Base-by-base conservation (phyloP, 53 echinoderm and acorn worm species). In the Actinopyga echinites region DNA sequence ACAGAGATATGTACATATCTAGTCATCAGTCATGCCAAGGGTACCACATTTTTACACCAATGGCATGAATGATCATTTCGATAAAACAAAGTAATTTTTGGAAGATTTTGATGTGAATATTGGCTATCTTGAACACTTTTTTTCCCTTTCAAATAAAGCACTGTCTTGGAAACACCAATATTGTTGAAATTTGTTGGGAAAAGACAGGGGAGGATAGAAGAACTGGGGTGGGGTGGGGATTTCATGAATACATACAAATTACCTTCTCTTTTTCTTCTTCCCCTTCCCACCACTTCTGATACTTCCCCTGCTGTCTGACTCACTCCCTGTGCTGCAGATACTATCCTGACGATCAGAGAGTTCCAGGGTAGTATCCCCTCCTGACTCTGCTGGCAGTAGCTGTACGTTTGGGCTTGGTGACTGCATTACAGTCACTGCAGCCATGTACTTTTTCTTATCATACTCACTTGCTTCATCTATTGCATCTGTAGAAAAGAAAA, bases 231-330 rank as follows among this genome's bases (percentile, higher is more conserved):
- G 0, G 7, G 17, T 13, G 1, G 17, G 15, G 1, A 49, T 15
- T 49, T 49, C 17, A 13, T 15, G 0, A 49, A 49, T 15, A 49
- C 1, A 49, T 49, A 49, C 92, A 8, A 54, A 37, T 86, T 75
- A 95, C 95, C 95, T 93, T 61, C 84, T 89, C 65, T 91, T 96
- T 68, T 93, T 93, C 91, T 90, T 91, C 64, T 89, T 91, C 68
- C 91, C 93, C 24, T 90, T 93, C 8, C 86, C 86, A 31, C 84
- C 87, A 30, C 89, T 86, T 85, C 86, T 75, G 15, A 55, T 84
- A 61, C 95, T 89, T 28, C 57, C 68, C 42, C 83, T 87, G 73
- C 93, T 93, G 62, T 84, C 91, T 71, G 67, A 52, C 34, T 65
- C 67, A 53, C 67, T 67, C 13, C 57, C 52, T 1, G 54, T 83